phyloP scores from a whole-genome alignment of 2,888 invertebrate species.

The Coenonympha arcania region DNA sequence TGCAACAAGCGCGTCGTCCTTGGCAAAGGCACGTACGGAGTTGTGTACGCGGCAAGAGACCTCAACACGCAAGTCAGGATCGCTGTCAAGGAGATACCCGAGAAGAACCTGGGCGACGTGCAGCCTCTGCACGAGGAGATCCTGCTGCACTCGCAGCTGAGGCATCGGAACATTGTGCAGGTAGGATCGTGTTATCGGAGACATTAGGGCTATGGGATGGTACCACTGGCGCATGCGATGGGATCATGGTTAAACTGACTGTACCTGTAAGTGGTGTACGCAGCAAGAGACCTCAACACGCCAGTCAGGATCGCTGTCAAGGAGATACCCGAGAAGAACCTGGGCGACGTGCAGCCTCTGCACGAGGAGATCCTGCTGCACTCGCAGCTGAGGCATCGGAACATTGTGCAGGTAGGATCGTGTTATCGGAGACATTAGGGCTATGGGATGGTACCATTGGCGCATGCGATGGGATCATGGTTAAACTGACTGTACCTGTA shows the following conservation, averaged over 20 bases:
- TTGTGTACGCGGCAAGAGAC: constrained; percentile 95
- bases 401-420: constrained; percentile 88
- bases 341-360: constrained; percentile 96
- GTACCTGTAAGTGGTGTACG: constrained; percentile 92
- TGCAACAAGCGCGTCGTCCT: constrained; percentile 87
- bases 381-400: constrained; percentile 93
- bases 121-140: constrained; percentile 99
- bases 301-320: constrained; percentile 97
- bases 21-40: constrained; percentile 96
- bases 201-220: too few relatives aligned
- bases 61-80: constrained; percentile 94
- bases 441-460: too few relatives aligned
- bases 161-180: constrained; percentile 97
- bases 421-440: too few relatives aligned
- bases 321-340: constrained; percentile 96
- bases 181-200: constrained; percentile 42
- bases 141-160: constrained; percentile 93
- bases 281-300: constrained; percentile 93
- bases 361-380: constrained; percentile 99
- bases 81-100: constrained; percentile 98
- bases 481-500: too few relatives aligned
- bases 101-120: constrained; percentile 94
- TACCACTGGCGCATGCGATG: too few relatives aligned
- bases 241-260: too few relatives aligned
- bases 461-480: too few relatives aligned